Evolutionary conservation across 2,888 invertebrate genomes (phyloP).

Genomic region (Cephus runcator): DNA sequence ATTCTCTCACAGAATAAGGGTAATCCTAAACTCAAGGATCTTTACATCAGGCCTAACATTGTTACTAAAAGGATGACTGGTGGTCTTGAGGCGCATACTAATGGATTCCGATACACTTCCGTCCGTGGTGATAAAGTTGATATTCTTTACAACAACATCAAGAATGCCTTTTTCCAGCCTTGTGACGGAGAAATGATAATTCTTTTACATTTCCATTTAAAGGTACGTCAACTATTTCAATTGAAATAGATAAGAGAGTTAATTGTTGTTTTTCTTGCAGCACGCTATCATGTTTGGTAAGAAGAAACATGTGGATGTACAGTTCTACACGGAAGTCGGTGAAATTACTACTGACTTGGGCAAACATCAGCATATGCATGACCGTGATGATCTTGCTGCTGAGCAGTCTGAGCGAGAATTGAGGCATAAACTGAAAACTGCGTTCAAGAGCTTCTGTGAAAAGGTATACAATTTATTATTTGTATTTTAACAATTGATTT

Average conservation of each 20-base stretch:
- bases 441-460: conserved; percentile 98
- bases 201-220: conserved; percentile 96
- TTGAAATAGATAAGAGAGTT: neutral
- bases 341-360: conserved; percentile 99
- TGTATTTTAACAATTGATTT: neutral
- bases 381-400: conserved; percentile 97
- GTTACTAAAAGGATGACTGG: conserved; percentile 95
- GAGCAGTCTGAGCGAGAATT: conserved; percentile 98
- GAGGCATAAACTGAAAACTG: conserved; percentile 94
- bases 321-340: conserved; percentile 99
- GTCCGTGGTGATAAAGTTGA: conserved; percentile 99
- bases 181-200: conserved; percentile 99
- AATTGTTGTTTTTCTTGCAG: conserved; percentile 56
- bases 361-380: conserved; percentile 99
- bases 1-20: conserved; percentile 95
- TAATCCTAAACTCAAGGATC: conserved; percentile 96
- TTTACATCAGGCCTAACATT: conserved; percentile 99
- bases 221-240: conserved; percentile 66
- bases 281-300: conserved; percentile 99
- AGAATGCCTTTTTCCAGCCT: conserved; percentile 99
- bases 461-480: conserved; percentile 70
- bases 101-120: conserved; percentile 97
- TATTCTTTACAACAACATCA: conserved; percentile 98
- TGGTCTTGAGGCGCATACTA: conserved; percentile 90
- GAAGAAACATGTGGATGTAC: conserved; percentile 98